Percentiles rank a stretch among this genome's conserved stretches.
These are phyloP conservation scores for Aphelinus atriplicis DNA, from an alignment of 1,140 invertebrate genomes.

Conservation along the genomic window DNA sequence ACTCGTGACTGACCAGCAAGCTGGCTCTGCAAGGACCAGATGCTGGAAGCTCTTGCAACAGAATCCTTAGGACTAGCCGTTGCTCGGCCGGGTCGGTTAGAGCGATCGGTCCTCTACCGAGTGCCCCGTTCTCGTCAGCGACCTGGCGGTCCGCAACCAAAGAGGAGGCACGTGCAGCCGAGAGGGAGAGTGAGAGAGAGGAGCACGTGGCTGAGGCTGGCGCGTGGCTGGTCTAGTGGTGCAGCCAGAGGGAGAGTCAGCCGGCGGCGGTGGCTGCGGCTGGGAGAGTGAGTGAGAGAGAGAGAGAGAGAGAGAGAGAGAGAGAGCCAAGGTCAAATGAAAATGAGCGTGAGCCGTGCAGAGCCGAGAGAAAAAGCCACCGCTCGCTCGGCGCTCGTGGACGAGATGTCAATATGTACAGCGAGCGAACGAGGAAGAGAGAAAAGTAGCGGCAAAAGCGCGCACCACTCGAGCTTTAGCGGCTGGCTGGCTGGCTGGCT, in stretches of 20 bases:
- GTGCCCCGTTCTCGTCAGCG: constrained; percentile 64
- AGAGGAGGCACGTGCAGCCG: constrained; percentile 54
- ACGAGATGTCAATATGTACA: too few relatives aligned
- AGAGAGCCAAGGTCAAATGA: neutral
- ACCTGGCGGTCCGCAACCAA: constrained; percentile 68
- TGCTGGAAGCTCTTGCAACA: constrained; percentile 67
- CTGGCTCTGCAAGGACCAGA: constrained; percentile 68
- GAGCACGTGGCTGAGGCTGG: neutral
- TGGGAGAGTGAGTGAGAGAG: neutral
- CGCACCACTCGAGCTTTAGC: constrained; percentile 22
- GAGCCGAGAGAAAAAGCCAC: too few relatives aligned
- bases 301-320: neutral
- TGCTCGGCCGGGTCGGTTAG: too few relatives aligned
- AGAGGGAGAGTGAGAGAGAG: constrained; percentile 1
- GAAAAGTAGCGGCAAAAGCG: constrained; percentile 1
- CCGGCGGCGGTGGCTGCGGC: neutral
- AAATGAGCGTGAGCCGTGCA: too few relatives aligned
- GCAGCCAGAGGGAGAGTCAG: constrained; percentile 30
- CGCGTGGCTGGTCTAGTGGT: constrained; percentile 16
- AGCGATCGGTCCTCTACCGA: too few relatives aligned
- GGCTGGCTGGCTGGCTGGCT: neutral
- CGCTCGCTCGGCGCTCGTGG: too few relatives aligned
- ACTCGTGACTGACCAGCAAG: constrained; percentile 52
- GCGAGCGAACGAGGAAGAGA: neutral
- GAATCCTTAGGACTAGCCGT: constrained; percentile 57